Evolutionary conservation across 2,113 vertebrate species (phyloP).

Genomic region (Planiliza haematocheilus): DNA sequence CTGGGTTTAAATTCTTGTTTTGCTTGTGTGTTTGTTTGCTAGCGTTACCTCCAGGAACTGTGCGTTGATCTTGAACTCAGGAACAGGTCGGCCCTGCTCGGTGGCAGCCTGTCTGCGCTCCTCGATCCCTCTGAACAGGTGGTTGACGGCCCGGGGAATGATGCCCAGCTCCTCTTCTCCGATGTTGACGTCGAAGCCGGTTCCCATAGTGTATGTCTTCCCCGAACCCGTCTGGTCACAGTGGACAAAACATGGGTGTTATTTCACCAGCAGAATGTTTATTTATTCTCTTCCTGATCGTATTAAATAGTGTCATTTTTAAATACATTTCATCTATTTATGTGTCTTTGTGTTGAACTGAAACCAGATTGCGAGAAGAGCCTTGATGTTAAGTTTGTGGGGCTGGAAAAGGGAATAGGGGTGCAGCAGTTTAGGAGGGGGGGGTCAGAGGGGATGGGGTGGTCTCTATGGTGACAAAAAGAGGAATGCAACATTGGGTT

Average conservation of each 20-base stretch:
- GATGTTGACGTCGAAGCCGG: slow-evolving; percentile 95
- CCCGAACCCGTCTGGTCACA: slow-evolving; percentile 92
- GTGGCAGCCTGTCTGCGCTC: slow-evolving; percentile 87
- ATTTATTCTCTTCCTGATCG: too few relatives aligned
- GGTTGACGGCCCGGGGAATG: slow-evolving; percentile 93
- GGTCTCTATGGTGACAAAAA: slow-evolving; percentile 71
- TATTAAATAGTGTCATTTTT: too few relatives aligned
- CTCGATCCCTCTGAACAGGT: slow-evolving; percentile 95
- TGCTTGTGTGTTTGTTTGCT: slow-evolving; percentile 10
- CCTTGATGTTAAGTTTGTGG: not conserved
- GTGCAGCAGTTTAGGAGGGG: slow-evolving; percentile 13
- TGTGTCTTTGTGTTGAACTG: not conserved
- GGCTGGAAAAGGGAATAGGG: not conserved
- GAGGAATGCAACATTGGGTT: slow-evolving; percentile 73
- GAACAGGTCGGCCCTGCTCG: slow-evolving; percentile 90
- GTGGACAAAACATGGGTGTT: not conserved
- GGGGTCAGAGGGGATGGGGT: slow-evolving; percentile 28
- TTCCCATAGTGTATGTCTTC: slow-evolving; percentile 99
- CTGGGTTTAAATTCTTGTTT: not conserved
- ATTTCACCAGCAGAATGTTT: too few relatives aligned
- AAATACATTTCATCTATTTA: not conserved
- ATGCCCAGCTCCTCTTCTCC: slow-evolving; percentile 94
- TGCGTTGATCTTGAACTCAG: slow-evolving; percentile 98
- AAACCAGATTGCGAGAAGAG: not conserved
- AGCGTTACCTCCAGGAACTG: slow-evolving; percentile 94